Conservation (phyloP, 2,113 vertebrate genomes). For the Mobula hypostoma region DNA sequence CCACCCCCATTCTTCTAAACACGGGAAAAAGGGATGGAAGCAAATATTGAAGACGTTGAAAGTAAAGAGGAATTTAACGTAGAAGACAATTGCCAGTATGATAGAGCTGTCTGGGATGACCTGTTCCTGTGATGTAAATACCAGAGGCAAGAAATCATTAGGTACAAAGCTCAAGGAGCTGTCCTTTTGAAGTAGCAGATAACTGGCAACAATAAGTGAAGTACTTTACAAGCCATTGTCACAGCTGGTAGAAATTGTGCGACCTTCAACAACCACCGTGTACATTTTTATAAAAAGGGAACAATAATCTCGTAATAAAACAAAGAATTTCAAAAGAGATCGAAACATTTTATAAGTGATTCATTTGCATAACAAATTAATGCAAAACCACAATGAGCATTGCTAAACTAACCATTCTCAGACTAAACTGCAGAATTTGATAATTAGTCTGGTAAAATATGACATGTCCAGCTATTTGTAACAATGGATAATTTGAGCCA, state of each 20-base stretch:
- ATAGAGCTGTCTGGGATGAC: neutral
- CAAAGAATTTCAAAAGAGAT: neutral
- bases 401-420: neutral
- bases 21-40: neutral
- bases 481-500: conserved; percentile 22
- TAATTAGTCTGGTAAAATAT: conserved; percentile 13
- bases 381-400: neutral
- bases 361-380: neutral
- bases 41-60: neutral
- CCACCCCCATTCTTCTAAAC: too few relatives aligned
- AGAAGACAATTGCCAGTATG: neutral
- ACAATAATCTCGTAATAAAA: neutral
- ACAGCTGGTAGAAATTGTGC: neutral
- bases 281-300: neutral
- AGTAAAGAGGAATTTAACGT: neutral
- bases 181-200: neutral
- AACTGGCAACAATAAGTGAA: neutral
- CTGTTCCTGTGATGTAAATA: neutral
- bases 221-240: neutral
- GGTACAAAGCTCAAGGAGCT: neutral
- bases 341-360: neutral
- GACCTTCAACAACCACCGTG: neutral
- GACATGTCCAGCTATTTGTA: neutral
- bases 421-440: neutral
- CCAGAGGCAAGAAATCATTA: neutral